Conservation (phyloP, 1,140 invertebrate species). For the Drosophila erecta region DNA sequence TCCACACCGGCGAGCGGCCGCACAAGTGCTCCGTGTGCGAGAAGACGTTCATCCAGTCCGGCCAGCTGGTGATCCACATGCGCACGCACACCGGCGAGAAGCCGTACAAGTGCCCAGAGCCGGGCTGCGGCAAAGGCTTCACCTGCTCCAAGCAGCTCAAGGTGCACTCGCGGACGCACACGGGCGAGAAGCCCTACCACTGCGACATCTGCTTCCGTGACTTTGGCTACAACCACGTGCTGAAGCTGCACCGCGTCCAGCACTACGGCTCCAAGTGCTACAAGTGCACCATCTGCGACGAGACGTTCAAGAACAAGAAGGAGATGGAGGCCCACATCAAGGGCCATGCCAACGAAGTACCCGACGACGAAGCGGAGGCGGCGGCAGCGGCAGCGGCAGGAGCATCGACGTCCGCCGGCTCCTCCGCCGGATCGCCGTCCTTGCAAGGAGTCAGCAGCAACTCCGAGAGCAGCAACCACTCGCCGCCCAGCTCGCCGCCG, state of each 20-base stretch:
- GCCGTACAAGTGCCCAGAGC: slow-evolving; percentile 93
- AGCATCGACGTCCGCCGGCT: slow-evolving; percentile 35
- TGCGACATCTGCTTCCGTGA: slow-evolving; percentile 87
- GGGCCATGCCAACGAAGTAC: slow-evolving; percentile 91
- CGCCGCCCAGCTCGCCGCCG: slow-evolving; percentile 75
- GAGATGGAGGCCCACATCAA: slow-evolving; percentile 95
- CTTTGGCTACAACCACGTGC: slow-evolving; percentile 94
- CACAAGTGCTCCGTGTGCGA: slow-evolving; percentile 97
- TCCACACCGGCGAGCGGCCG: slow-evolving; percentile 96
- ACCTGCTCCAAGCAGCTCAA: slow-evolving; percentile 96
- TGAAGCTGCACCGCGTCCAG: slow-evolving; percentile 95
- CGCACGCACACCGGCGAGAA: slow-evolving; percentile 96
- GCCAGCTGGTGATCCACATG: slow-evolving; percentile 93
- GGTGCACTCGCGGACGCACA: slow-evolving; percentile 93
- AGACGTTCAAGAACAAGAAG: slow-evolving; percentile 95
- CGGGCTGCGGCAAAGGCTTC: slow-evolving; percentile 93
- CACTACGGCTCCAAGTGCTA: slow-evolving; percentile 96
- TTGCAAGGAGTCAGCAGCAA: slow-evolving; percentile 46
- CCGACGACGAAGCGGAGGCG: slow-evolving; percentile 77
- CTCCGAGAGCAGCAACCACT: slow-evolving; percentile 68
- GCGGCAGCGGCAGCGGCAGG: slow-evolving; percentile 79
- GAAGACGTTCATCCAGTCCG: slow-evolving; percentile 95
- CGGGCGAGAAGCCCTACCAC: slow-evolving; percentile 92
- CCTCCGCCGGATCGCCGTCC: slow-evolving; percentile 40
- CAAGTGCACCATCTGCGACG: slow-evolving; percentile 94